Base-by-base conservation (phyloP, 2,888 invertebrate genomes). In the Chaitophorus viminalis region DNA sequence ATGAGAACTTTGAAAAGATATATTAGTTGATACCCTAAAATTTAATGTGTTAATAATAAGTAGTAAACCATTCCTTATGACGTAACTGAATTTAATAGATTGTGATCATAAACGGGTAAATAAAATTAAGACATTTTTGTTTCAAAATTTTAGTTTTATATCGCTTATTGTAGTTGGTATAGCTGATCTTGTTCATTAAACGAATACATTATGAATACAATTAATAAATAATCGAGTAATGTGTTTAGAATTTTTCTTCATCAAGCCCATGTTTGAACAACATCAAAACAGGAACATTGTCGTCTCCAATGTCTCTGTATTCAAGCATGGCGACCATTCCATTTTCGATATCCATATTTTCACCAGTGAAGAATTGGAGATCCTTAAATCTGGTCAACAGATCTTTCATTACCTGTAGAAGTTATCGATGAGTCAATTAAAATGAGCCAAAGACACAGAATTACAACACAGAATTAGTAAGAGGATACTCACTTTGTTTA, bases 211-310 rank as follows among this genome's bases (percentile, higher is more conserved):
- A 14, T 60, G 74, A 72, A 60, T 74, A 18, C 36, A 29, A 78
- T 46, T 31, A 60, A 72, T 17, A n/a, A 29, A 29, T 1, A n/a
- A 70, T 14, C 5, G 29, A 78, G 33, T 78, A 79, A 85, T 76
- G 31, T 36, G 18, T 65, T 93, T 96, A 98, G 93, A 96, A 97
- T 93, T 99, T 99, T 93, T 99, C 98, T 92, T 98, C 98, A 88
- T 95, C 94, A 89, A 99, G 94, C 89, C 98, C 99, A 91, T 98
- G 98, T 92, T 98, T 98, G 93, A 97, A 97, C 93, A 98, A 97
- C 96, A 98, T 97, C 92, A 99, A 93, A 90, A 97, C 95, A 82
- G 99, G 98, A 83, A 95, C 93, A 90, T 95, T 95, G 6, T 94
- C 93, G 82, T 96, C 97, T 90, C 96, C 94, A 89, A 96, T 94